These are phyloP conservation scores for Drosophila sturtevanti DNA, from an alignment of 1,140 invertebrate species.

Conservation along the genomic window DNA sequence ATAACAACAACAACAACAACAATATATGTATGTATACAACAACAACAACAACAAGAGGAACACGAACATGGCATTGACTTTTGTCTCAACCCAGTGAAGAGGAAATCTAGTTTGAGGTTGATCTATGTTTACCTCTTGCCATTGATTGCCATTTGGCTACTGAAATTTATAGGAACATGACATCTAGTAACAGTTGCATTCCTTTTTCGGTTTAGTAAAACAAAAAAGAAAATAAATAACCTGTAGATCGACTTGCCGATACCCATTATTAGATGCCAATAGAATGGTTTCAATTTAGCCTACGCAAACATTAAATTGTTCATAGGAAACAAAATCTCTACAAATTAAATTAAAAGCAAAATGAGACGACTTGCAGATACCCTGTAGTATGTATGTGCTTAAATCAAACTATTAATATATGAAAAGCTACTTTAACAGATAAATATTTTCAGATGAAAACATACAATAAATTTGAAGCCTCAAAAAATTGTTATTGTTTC, in stretches of 20 bases:
- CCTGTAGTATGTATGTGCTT: no score
- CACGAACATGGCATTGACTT: conserved; percentile 69
- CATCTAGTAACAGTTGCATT: neutral
- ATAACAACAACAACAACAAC: conserved; percentile 16
- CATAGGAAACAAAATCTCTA: no score
- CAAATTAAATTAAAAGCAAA: no score
- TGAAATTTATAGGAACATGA: conserved; percentile 16
- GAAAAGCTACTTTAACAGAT: no score
- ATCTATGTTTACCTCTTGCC: conserved; percentile 22
- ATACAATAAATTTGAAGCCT: no score
- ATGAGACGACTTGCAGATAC: no score
- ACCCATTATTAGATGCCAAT: neutral
- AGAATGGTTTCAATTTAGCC: no score
- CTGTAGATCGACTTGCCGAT: neutral
- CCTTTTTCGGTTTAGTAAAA: no score
- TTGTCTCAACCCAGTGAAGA: conserved; percentile 42
- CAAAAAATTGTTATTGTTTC: no score
- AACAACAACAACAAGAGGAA: conserved; percentile 18
- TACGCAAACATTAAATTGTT: no score
- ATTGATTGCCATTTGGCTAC: conserved; percentile 46
- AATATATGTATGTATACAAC: neutral
- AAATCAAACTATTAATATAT: no score
- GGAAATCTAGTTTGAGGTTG: conserved; percentile 29
- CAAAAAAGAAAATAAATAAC: neutral
- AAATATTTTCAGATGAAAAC: no score